Evolutionary conservation across 2,888 invertebrate genomes (phyloP).

Genomic region (Bellardia bayeri): DNA sequence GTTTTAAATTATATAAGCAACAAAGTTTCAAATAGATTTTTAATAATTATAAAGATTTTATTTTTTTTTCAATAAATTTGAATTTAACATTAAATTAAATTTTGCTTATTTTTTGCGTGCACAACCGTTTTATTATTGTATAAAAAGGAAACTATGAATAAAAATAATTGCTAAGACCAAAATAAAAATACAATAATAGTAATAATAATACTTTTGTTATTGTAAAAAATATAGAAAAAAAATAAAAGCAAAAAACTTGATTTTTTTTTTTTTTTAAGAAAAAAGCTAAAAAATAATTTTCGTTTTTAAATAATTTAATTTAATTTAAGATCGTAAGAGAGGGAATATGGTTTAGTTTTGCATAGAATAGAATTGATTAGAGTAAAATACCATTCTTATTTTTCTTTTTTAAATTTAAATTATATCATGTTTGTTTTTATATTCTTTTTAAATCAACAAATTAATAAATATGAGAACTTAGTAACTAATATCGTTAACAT

Average conservation of each 20-base stretch:
- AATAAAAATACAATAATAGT: constrained; percentile 33
- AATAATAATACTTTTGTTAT: constrained; percentile 66
- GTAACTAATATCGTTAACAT: constrained; percentile 72
- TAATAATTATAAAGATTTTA: neutral
- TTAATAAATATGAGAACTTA: constrained; percentile 71
- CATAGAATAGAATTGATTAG: neutral
- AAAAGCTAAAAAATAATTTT: neutral
- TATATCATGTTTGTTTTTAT: neutral
- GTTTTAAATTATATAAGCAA: neutral
- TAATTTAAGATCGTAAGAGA: neutral
- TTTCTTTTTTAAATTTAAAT: constrained; percentile 23
- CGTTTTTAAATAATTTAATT: neutral
- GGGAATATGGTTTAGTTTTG: constrained; percentile 9
- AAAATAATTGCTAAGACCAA: constrained; percentile 2
- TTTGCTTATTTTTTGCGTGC: constrained; percentile 41
- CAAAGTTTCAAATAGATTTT: neutral
- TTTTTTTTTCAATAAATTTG: constrained; percentile 4
- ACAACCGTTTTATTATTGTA: constrained; percentile 56
- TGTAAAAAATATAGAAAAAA: constrained; percentile 24
- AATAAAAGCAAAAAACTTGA: neutral
- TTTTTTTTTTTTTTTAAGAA: neutral
- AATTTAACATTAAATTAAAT: constrained; percentile 48
- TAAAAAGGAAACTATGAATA: constrained; percentile 26
- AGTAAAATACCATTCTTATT: constrained; percentile 22
- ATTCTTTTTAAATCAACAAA: constrained; percentile 51